Conservation (phyloP, 2,113 vertebrate species). For the Pseudorhombus dupliciocellatus region DNA sequence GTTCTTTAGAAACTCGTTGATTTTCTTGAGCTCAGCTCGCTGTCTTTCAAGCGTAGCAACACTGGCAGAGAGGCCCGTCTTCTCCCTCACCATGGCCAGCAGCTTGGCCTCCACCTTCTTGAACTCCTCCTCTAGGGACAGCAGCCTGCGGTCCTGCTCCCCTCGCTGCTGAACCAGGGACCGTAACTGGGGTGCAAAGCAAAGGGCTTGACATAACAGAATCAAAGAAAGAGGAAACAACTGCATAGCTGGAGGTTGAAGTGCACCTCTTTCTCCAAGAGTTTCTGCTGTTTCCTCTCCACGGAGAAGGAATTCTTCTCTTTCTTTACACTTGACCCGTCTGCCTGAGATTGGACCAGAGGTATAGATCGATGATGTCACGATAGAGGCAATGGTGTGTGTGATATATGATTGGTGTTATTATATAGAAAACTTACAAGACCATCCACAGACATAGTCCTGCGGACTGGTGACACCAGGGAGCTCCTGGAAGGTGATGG, state of each 20-base stretch:
- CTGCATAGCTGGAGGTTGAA: background rate
- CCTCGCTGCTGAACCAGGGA: slow-evolving; percentile 87
- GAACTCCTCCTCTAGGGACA: slow-evolving; percentile 85
- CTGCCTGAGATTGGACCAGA: slow-evolving; percentile 49
- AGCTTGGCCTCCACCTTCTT: slow-evolving; percentile 89
- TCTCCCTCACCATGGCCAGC: slow-evolving; percentile 86
- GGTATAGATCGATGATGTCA: background rate
- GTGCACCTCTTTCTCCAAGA: slow-evolving; percentile 90
- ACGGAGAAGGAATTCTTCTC: slow-evolving; percentile 77
- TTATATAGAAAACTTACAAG: slow-evolving; percentile 68
- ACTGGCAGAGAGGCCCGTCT: slow-evolving; percentile 84
- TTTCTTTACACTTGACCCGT: slow-evolving; percentile 71
- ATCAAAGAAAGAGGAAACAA: background rate
- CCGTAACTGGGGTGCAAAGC: slow-evolving; percentile 82
- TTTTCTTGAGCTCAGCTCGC: slow-evolving; percentile 85
- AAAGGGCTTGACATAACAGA: background rate
- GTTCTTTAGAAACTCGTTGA: slow-evolving; percentile 90
- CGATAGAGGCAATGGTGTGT: background rate
- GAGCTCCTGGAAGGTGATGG: slow-evolving; percentile 59
- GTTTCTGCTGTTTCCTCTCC: slow-evolving; percentile 86
- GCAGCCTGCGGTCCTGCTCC: slow-evolving; percentile 86
- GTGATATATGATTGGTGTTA: background rate
- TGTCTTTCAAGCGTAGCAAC: slow-evolving; percentile 89
- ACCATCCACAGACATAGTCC: slow-evolving; percentile 81
- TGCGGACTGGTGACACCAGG: slow-evolving; percentile 76